Conservation (phyloP, 2,113 vertebrate genomes). For the Mirounga angustirostris region DNA sequence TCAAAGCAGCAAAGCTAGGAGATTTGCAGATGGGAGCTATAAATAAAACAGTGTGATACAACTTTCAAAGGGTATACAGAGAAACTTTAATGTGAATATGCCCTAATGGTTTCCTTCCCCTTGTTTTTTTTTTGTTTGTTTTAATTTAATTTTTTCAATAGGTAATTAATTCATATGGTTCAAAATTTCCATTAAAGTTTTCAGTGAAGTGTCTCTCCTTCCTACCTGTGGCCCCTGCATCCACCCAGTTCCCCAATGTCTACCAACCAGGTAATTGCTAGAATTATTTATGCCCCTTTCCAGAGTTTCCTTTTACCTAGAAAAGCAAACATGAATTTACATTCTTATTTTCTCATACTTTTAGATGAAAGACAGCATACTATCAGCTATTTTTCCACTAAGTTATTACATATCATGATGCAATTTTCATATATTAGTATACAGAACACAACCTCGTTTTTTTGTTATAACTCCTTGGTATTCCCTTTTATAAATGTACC, state of each 20-base stretch:
- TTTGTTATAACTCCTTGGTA: not conserved
- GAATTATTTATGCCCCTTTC: not conserved
- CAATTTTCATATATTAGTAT: not conserved
- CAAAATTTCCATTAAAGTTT: not conserved
- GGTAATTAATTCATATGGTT: slow-evolving; percentile 36
- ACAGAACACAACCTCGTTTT: not conserved
- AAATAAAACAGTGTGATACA: slow-evolving; percentile 40
- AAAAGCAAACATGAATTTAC: not conserved
- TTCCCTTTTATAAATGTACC: not conserved
- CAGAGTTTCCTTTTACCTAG: not conserved
- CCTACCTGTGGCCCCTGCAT: not conserved
- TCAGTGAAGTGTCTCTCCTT: not conserved
- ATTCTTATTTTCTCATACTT: not conserved
- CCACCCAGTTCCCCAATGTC: not conserved
- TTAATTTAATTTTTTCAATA: not conserved
- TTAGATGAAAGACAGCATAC: not conserved
- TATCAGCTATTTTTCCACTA: not conserved
- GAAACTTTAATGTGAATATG: not conserved
- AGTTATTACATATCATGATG: not conserved
- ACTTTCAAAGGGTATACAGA: slow-evolving; percentile 1
- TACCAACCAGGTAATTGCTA: not conserved
- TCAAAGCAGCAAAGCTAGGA: slow-evolving; percentile 13
- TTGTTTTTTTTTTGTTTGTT: not conserved
- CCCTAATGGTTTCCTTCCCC: not conserved
- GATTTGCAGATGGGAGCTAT: slow-evolving; percentile 62